Conservation (phyloP, 2,113 vertebrate species). For the Mormyrus lacerda region DNA sequence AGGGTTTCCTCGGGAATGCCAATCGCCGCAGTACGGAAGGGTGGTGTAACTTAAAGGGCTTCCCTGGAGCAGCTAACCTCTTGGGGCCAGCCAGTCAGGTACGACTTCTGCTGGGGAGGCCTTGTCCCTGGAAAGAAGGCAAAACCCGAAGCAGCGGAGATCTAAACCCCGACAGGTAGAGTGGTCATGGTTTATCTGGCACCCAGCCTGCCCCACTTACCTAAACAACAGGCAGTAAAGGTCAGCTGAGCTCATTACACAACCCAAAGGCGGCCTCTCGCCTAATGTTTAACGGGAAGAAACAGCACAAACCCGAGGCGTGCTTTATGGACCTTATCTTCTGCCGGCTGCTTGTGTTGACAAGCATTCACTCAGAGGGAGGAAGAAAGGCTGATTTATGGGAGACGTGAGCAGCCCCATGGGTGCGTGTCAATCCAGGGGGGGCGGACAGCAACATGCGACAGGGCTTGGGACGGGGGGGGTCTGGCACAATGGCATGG, state of each 20-base stretch:
- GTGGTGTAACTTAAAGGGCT: neutral
- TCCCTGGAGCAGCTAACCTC: neutral
- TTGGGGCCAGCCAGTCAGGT: neutral
- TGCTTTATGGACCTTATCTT: constrained; percentile 31
- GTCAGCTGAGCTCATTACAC: constrained; percentile 18
- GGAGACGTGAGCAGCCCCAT: neutral
- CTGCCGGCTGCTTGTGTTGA: constrained; percentile 1
- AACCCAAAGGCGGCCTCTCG: constrained; percentile 17
- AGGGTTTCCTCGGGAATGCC: neutral
- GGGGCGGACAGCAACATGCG: neutral
- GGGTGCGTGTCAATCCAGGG: neutral
- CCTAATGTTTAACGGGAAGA: constrained; percentile 10
- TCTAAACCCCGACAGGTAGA: neutral
- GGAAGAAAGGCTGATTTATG: neutral
- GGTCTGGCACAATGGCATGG: no score
- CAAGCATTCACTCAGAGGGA: neutral
- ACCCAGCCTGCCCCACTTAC: constrained; percentile 5
- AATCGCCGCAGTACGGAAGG: neutral
- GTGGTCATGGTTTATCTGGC: constrained; percentile 13
- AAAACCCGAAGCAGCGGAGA: neutral
- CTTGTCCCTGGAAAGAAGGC: neutral
- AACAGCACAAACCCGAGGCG: neutral
- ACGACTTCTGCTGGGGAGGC: neutral
- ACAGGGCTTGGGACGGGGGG: neutral
- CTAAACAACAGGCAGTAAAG: neutral